A percentile compares a stretch with the other conserved stretches of the same genome.
Conservation (phyloP, 2,113 vertebrate species). For the Sialia sialis region DNA sequence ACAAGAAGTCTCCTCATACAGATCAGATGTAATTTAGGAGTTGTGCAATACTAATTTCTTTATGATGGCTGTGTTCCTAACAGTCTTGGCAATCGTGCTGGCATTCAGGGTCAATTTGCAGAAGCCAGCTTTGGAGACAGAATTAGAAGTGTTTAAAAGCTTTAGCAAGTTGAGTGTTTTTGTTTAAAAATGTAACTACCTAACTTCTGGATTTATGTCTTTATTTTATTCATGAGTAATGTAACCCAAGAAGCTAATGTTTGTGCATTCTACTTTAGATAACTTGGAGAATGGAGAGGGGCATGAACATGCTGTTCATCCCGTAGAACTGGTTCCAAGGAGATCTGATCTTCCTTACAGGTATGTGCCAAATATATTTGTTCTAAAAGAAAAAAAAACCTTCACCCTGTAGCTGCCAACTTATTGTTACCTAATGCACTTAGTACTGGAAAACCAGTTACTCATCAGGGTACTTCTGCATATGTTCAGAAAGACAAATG, state of each 20-base stretch:
- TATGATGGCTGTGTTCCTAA: not conserved
- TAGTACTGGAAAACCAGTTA: not conserved
- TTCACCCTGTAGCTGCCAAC: not conserved
- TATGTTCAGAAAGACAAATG: not conserved
- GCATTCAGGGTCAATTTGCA: not conserved
- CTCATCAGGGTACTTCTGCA: not conserved
- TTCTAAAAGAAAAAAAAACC: not conserved
- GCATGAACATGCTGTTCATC: conserved; percentile 50
- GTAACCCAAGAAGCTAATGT: not conserved
- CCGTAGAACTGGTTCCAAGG: conserved; percentile 62
- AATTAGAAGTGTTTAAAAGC: not conserved
- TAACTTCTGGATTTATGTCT: not conserved
- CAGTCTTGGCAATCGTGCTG: not conserved
- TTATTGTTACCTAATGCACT: not conserved
- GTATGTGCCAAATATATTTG: conserved; percentile 47
- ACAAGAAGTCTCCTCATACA: not conserved
- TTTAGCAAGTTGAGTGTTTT: not conserved
- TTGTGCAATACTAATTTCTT: not conserved
- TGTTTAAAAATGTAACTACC: not conserved
- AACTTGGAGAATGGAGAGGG: conserved; percentile 76
- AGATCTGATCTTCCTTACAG: conserved; percentile 75
- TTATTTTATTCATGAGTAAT: not conserved
- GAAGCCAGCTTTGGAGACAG: not conserved
- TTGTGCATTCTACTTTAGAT: conserved; percentile 71
- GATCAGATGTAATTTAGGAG: not conserved